These are phyloP conservation scores for Dendrolimus pini DNA, from an alignment of 2,888 invertebrate genomes.

Conservation along the genomic window DNA sequence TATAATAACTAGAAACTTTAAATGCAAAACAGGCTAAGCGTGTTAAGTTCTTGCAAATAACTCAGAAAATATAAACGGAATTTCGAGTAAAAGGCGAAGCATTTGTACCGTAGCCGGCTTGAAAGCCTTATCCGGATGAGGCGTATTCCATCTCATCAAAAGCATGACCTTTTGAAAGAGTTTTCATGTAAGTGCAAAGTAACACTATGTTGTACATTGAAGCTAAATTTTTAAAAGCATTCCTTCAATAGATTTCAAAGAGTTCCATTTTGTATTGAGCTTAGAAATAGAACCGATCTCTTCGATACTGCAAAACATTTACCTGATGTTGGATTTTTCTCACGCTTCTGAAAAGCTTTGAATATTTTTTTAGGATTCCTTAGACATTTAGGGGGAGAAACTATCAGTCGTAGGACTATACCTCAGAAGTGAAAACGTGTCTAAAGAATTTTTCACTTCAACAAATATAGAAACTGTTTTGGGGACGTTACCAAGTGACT, in stretches of 20 bases:
- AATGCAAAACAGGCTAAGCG: not conserved
- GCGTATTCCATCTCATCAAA: conserved; percentile 43
- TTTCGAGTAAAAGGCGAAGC: conserved; percentile 16
- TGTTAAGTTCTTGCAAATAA: not conserved
- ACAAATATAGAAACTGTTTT: too few relatives aligned
- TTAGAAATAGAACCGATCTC: not conserved
- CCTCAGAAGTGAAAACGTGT: too few relatives aligned
- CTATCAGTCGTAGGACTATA: too few relatives aligned
- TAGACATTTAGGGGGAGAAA: too few relatives aligned
- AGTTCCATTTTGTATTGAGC: conserved; percentile 7
- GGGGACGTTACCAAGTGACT: too few relatives aligned
- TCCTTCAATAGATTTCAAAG: conserved; percentile 17
- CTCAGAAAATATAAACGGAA: not conserved
- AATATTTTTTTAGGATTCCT: too few relatives aligned
- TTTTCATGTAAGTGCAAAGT: conserved; percentile 33
- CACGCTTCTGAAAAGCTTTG: too few relatives aligned
- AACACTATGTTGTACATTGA: conserved; percentile 14
- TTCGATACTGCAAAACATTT: not conserved
- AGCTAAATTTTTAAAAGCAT: conserved; percentile 18
- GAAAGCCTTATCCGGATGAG: conserved; percentile 34
- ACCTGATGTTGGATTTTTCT: not conserved
- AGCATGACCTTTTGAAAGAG: conserved; percentile 36
- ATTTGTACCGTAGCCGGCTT: conserved; percentile 16
- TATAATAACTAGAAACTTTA: not conserved
- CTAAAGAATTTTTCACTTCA: too few relatives aligned